These are phyloP conservation scores for Petroica traversi DNA, from an alignment of 2,113 vertebrate species.

Conservation along the genomic window DNA sequence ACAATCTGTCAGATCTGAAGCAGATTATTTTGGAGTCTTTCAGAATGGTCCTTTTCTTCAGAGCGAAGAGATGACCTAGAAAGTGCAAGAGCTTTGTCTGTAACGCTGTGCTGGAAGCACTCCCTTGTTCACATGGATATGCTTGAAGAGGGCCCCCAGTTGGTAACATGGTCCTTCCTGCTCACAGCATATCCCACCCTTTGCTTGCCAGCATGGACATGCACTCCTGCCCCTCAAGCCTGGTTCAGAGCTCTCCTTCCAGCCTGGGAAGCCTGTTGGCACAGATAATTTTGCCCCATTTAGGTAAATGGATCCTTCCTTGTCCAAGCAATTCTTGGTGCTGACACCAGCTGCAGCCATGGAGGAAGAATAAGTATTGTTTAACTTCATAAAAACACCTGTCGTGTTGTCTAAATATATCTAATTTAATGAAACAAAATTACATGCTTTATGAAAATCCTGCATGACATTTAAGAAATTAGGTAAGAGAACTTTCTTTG, in stretches of 20 bases:
- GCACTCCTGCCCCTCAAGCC: background rate
- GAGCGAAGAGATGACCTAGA: background rate
- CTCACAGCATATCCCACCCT: background rate
- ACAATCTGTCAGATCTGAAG: background rate
- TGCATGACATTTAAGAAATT: constrained; percentile 16
- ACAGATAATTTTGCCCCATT: background rate
- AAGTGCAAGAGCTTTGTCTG: background rate
- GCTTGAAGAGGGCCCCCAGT: background rate
- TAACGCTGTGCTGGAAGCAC: background rate
- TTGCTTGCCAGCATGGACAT: background rate
- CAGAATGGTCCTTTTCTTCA: background rate
- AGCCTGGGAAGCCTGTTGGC: background rate
- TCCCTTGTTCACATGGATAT: background rate
- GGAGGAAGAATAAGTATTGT: background rate
- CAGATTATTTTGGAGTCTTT: background rate
- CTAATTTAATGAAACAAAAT: constrained; percentile 53
- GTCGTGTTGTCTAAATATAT: constrained; percentile 49
- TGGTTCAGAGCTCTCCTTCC: background rate
- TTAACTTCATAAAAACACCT: background rate
- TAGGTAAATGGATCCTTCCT: background rate
- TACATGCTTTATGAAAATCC: constrained; percentile 16
- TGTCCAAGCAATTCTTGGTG: background rate
- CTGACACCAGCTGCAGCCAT: background rate
- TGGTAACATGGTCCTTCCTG: background rate
- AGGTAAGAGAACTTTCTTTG: constrained; percentile 47